These are phyloP conservation scores for Coreoperca whiteheadi DNA, from an alignment of 2,113 vertebrate species.

Conservation along the genomic window DNA sequence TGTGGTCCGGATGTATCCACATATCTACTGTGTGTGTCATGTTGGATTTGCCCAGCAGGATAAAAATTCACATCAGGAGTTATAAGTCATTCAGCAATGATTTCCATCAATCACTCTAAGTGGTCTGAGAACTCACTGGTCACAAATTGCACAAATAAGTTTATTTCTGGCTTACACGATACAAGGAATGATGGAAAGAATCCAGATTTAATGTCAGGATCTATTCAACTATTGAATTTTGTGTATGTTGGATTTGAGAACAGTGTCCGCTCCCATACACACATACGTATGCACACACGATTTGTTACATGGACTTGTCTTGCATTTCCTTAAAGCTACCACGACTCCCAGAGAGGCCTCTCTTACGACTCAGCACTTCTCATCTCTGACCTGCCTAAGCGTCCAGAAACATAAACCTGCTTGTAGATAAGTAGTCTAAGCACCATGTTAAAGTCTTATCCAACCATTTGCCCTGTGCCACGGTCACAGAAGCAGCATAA, in stretches of 20 bases:
- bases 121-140: slow-evolving; percentile 11
- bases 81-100: slow-evolving; percentile 31
- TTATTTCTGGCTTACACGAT: not conserved
- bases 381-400: not conserved
- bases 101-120: slow-evolving; percentile 54
- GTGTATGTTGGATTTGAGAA: not conserved
- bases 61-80: slow-evolving; percentile 28
- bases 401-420: slow-evolving; percentile 23
- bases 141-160: slow-evolving; percentile 6
- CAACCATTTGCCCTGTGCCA: slow-evolving; percentile 24
- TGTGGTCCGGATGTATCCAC: slow-evolving; percentile 44
- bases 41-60: slow-evolving; percentile 53
- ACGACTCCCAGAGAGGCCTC: not conserved
- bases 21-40: slow-evolving; percentile 43
- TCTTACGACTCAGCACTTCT: slow-evolving; percentile 16
- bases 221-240: not conserved
- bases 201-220: not conserved
- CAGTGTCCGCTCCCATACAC: not conserved
- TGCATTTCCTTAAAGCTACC: not conserved
- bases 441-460: slow-evolving; percentile 26
- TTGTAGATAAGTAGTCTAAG: slow-evolving; percentile 18
- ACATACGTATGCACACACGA: not conserved
- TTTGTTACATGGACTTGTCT: not conserved
- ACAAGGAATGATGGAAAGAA: slow-evolving; percentile 12
- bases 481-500: slow-evolving; percentile 68